Base-by-base conservation (phyloP, 2,797 vertebrate genomes). In the Leptodactylus fallax region DNA sequence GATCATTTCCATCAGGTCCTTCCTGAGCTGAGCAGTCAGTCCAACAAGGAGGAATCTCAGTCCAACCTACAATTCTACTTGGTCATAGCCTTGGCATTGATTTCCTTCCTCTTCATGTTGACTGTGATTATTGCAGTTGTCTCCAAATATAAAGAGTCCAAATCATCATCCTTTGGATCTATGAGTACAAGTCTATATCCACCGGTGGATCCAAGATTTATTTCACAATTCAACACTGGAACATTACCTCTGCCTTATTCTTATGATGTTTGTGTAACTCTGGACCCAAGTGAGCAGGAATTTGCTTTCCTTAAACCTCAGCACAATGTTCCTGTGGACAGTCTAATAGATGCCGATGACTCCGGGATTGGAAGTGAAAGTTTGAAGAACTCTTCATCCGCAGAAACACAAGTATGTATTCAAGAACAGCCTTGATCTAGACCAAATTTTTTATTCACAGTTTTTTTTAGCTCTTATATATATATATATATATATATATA, bases 241-340 rank as follows among this genome's bases (percentile, higher is more conserved):
- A 72, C 69, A 72, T 72, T 87, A 21, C 87, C 89, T 58, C 84
- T 88, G 27, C 72, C 89, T 14, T 85, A 87, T 17, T 84, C 88
- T 16, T 93, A 93, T 85, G 92, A 93, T 81, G 72, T 93, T 1
- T 93, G 92, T 4, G 16, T 93, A 25, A 91, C 92, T 0, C 92
- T 92, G 6, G 90, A 93, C 5, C 91, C 91, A 47, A 90, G 89
- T 92, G 92, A 72, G 36, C 6, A 10, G 27, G 69, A 72, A 47
- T 72, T 72, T 47, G 27, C 69, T 17, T 72, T 72, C 60, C 49
- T 90, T 8, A 91, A 87, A 67, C 53, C 91, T 2, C 89, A 19
- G 0, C 1, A n/a, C 0, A 80, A 58, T 87, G 85, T 49, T 0
- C 8, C 85, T 0, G 61, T 88, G 78, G 49, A 90, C 0, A 21